phyloP scores from a whole-genome alignment of 2,888 invertebrate genomes.

The Drosophila mimica region DNA sequence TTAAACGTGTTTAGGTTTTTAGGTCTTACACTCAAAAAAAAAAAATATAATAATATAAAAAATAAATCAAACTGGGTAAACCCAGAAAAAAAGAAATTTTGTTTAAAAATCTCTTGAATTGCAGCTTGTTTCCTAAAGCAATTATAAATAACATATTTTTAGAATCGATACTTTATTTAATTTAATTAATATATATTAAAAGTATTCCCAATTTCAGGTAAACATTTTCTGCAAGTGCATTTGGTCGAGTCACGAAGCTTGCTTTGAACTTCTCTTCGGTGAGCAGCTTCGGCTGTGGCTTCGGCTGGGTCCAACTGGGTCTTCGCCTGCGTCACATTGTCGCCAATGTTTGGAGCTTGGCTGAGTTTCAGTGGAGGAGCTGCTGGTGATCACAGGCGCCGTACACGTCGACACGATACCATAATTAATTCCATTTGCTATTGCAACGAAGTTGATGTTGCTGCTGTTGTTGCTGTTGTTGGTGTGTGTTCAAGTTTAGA shows the following conservation, averaged over 20 bases:
- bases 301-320: constrained; percentile 11
- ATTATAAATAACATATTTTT: neutral
- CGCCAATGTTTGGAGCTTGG: constrained; percentile 20
- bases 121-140: neutral
- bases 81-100: neutral
- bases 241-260: constrained; percentile 63
- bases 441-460: constrained; percentile 54
- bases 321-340: constrained; percentile 30
- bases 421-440: constrained; percentile 66
- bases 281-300: constrained; percentile 13
- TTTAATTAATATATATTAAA: neutral
- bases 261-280: constrained; percentile 38
- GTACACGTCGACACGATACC: constrained; percentile 62
- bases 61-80: neutral
- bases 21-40: constrained; percentile 36
- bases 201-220: neutral
- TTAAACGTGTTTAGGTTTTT: constrained; percentile 78
- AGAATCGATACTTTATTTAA: neutral
- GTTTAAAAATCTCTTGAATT: neutral
- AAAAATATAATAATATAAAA: neutral
- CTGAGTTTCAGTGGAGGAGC: constrained; percentile 20
- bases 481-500: constrained; percentile 72
- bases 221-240: constrained; percentile 24
- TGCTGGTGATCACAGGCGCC: constrained; percentile 49
- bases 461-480: constrained; percentile 13